Percentiles rank a stretch among this genome's conserved stretches.
These are phyloP conservation scores for Papilio polytes DNA, from an alignment of 1,140 invertebrate genomes.

Conservation along the genomic window DNA sequence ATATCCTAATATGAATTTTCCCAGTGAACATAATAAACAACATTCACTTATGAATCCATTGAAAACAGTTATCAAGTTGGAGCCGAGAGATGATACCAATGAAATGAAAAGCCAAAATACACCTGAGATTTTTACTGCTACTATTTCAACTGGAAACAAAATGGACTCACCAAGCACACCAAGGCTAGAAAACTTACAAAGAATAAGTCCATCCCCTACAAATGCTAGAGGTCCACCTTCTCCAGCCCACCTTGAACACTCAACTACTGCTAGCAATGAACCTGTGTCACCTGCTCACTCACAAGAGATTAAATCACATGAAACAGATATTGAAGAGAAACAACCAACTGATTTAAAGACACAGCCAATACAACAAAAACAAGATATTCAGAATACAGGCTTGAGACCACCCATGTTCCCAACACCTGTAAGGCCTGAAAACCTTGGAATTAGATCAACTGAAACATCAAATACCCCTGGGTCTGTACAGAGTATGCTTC, in stretches of 20 bases:
- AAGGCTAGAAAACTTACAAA: conserved; percentile 71
- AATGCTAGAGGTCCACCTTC: conserved; percentile 69
- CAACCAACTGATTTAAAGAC: conserved; percentile 79
- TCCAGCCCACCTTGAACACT: conserved; percentile 79
- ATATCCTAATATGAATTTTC: conserved; percentile 72
- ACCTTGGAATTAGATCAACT: conserved; percentile 68
- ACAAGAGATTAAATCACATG: conserved; percentile 75
- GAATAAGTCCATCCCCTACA: conserved; percentile 77
- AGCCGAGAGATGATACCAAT: conserved; percentile 84
- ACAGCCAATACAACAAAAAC: conserved; percentile 68
- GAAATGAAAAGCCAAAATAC: conserved; percentile 83
- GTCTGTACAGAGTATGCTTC: conserved; percentile 71
- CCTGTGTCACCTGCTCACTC: conserved; percentile 75
- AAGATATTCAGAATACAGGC: conserved; percentile 70
- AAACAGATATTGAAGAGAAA: conserved; percentile 74
- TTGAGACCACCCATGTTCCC: conserved; percentile 78
- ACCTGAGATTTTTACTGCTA: conserved; percentile 79
- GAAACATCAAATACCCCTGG: conserved; percentile 64
- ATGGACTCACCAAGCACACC: conserved; percentile 75
- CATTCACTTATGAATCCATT: conserved; percentile 77
- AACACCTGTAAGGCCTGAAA: conserved; percentile 75
- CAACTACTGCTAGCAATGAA: conserved; percentile 68
- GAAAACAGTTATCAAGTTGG: conserved; percentile 84
- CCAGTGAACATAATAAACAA: conserved; percentile 76
- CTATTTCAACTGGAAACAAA: conserved; percentile 74